Evolutionary conservation across 2,888 invertebrate genomes (phyloP).

Genomic region (Apoderus coryli): DNA sequence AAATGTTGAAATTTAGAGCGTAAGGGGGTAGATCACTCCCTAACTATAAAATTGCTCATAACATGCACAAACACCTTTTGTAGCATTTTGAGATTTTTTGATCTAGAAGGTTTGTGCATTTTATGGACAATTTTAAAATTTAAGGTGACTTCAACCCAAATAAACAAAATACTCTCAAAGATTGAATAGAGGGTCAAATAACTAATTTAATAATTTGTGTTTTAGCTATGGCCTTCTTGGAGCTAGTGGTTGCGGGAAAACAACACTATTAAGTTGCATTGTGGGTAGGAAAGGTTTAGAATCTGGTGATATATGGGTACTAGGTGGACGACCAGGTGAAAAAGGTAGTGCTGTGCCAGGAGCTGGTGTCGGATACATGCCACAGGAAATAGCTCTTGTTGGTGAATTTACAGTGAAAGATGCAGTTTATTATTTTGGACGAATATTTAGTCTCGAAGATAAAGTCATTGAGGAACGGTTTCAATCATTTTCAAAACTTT

Average conservation of each 20-base stretch:
- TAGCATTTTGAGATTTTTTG: too few relatives aligned
- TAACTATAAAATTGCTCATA: too few relatives aligned
- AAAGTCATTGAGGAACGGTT: conserved; percentile 49
- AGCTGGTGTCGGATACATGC: conserved; percentile 58
- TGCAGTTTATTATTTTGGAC: conserved; percentile 75
- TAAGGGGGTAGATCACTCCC: too few relatives aligned
- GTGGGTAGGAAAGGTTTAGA: conserved; percentile 69
- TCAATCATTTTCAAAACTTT: conserved; percentile 49
- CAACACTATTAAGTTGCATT: conserved; percentile 72
- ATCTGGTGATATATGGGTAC: conserved; percentile 69
- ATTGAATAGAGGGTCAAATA: conserved; percentile 1
- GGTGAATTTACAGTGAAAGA: conserved; percentile 70
- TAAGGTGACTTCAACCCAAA: too few relatives aligned
- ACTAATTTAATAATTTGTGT: conserved; percentile 6
- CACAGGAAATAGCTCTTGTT: conserved; percentile 48
- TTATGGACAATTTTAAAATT: too few relatives aligned
- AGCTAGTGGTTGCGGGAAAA: conserved; percentile 87
- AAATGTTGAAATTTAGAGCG: too few relatives aligned
- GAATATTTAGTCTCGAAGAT: conserved; percentile 63
- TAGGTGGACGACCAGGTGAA: conserved; percentile 72
- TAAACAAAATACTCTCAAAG: too few relatives aligned
- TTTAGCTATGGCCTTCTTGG: conserved; percentile 76
- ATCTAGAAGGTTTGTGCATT: too few relatives aligned
- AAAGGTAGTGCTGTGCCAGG: conserved; percentile 77
- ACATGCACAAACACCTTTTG: too few relatives aligned